These are phyloP conservation scores for Gymnoscopelus braueri DNA, from an alignment of 2,797 vertebrate genomes.

Conservation along the genomic window DNA sequence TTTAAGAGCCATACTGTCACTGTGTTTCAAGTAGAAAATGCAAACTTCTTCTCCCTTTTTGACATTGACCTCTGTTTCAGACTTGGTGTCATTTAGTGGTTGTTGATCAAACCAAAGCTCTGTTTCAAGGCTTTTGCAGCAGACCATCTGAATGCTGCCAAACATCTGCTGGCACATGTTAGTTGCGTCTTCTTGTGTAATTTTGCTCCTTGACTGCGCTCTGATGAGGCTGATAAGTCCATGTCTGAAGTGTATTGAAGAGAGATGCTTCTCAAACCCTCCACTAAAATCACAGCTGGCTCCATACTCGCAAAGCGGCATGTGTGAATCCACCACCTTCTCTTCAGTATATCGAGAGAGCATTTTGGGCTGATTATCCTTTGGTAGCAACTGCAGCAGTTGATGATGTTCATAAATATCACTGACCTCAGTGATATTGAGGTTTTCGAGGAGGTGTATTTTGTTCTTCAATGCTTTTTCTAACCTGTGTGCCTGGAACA, in stretches of 20 bases:
- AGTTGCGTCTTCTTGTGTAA: slow-evolving; percentile 47
- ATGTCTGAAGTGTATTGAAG: slow-evolving; percentile 71
- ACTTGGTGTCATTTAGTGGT: slow-evolving; percentile 68
- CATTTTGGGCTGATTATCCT: slow-evolving; percentile 62
- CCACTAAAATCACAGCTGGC: slow-evolving; percentile 70
- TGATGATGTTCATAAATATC: slow-evolving; percentile 56
- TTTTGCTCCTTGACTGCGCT: slow-evolving; percentile 61
- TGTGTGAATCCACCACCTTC: slow-evolving; percentile 58
- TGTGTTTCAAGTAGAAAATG: slow-evolving; percentile 80
- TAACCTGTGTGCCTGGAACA: slow-evolving; percentile 57
- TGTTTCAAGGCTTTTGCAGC: slow-evolving; percentile 77
- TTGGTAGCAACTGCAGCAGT: slow-evolving; percentile 77
- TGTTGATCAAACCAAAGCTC: slow-evolving; percentile 64
- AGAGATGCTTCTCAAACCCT: slow-evolving; percentile 75
- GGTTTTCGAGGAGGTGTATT: slow-evolving; percentile 75
- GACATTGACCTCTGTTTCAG: slow-evolving; percentile 63
- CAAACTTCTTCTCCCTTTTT: slow-evolving; percentile 42
- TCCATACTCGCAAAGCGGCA: slow-evolving; percentile 65
- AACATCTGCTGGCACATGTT: slow-evolving; percentile 69
- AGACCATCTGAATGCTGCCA: slow-evolving; percentile 81
- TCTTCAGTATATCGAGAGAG: slow-evolving; percentile 76
- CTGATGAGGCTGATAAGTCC: slow-evolving; percentile 83
- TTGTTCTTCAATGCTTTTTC: slow-evolving; percentile 56
- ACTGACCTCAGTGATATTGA: slow-evolving; percentile 8
- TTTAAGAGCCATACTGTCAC: not conserved